These are phyloP conservation scores for Actenoides lindsayi DNA, from an alignment of 2,113 vertebrate species.

Conservation along the genomic window DNA sequence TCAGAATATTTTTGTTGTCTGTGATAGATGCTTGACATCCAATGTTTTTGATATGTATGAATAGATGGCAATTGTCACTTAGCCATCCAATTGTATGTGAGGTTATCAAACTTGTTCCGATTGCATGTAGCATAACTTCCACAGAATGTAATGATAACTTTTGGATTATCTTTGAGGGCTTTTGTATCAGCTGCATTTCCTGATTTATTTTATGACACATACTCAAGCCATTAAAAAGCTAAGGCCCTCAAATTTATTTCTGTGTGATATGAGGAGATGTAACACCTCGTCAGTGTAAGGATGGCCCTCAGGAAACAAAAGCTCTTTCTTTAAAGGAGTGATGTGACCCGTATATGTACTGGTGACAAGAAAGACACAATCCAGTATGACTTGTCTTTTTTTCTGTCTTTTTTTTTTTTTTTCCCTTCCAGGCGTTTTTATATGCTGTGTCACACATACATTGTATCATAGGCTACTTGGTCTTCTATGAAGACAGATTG, in stretches of 20 bases:
- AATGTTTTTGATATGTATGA: fast-evolving
- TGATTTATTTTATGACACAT: neutral
- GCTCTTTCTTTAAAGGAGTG: neutral
- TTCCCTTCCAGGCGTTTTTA: neutral
- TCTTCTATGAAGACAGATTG: neutral
- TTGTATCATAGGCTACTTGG: neutral
- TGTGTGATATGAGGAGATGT: neutral
- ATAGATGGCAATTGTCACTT: neutral
- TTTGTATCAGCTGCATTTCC: neutral
- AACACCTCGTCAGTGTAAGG: neutral
- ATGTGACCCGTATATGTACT: neutral
- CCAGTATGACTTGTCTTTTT: neutral
- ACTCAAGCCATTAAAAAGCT: neutral
- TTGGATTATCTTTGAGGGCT: neutral
- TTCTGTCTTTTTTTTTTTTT: neutral
- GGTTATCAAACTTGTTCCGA: neutral
- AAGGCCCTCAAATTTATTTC: neutral
- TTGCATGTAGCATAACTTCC: neutral
- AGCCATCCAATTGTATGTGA: neutral
- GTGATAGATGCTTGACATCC: neutral
- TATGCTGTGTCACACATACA: neutral
- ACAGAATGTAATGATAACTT: neutral
- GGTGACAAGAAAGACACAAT: neutral
- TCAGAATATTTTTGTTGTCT: neutral
- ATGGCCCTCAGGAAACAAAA: neutral